Base-by-base conservation (phyloP, 2,888 invertebrate species). In the Ashinkailepas kermadecensis region DNA sequence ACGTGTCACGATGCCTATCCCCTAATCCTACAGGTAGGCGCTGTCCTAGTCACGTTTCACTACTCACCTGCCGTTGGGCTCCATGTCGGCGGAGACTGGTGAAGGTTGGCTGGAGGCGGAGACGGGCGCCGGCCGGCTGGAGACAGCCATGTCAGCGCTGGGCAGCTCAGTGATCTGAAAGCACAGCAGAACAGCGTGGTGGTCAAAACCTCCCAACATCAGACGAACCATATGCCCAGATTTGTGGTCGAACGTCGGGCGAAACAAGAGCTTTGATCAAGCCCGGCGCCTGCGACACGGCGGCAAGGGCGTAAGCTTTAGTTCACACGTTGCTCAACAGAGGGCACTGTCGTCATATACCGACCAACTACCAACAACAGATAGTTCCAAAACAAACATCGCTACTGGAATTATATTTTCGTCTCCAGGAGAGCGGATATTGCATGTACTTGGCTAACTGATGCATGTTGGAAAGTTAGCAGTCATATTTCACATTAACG, bases 141-240 rank as follows among this genome's bases (percentile, higher is more conserved):
- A 23, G 39, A 13, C 25, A 15, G 23, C 70, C 39, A 39, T 25
- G 70, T 70, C 70, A 15, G 70, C 25, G 15, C 70, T 23, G 70
- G 70, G 70, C 15, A 70, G 70, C 70, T 70, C 70, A 25, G 70
- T 70, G 70, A 70, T 70, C 70, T 70, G 70, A 70, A 70, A 70
- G 39, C 39, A 13, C 70, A 12, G 13, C 12, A 23, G 15, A 13
- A 62, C 18, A 25, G 10, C 25, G 15, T 4, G 13, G 25, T 39
- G 13, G 70, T 70, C 25, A 70, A 70, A 70, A 67, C 67, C 23
- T 25, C 23, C 67, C 23, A 39, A 39, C 39, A 39, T 4, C 39
- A 39, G 4, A 39, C 39, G 39, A 39, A 39, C 39, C 39, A 39
- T 3, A 4, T 39, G 39, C 4, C 39, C 39, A 39, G 39, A 4